phyloP scores from a whole-genome alignment of 2,888 invertebrate genomes.

The Phalangium opilio region DNA sequence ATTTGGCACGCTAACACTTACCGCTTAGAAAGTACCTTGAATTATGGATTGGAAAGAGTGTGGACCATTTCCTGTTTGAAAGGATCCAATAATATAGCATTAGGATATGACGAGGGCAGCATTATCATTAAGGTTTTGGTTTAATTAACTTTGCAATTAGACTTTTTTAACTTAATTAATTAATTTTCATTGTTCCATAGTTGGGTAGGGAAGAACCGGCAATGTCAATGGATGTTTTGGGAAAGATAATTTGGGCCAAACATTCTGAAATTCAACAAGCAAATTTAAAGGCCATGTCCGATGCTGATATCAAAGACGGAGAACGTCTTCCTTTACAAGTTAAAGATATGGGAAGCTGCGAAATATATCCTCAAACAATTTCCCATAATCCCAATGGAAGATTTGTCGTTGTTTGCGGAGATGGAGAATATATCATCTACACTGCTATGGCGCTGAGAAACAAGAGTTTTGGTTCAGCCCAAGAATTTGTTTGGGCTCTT shows the following conservation, averaged over 20 bases:
- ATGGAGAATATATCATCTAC: constrained; percentile 99
- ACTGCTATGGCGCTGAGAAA: constrained; percentile 98
- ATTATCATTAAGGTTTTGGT: constrained; percentile 66
- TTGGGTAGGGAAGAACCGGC: constrained; percentile 97
- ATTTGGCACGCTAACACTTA: constrained; percentile 99
- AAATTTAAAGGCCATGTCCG: constrained; percentile 68
- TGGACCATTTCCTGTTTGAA: constrained; percentile 90
- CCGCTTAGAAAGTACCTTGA: constrained; percentile 83
- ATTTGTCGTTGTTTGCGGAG: constrained; percentile 90
- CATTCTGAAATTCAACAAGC: constrained; percentile 98
- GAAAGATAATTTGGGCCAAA: constrained; percentile 97
- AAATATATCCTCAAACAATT: constrained; percentile 96
- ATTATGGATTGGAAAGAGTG: constrained; percentile 94
- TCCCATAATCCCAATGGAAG: constrained; percentile 97
- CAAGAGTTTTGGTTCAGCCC: constrained; percentile 94
- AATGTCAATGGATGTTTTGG: constrained; percentile 95
- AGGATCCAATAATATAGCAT: constrained; percentile 88
- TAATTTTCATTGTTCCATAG: no score
- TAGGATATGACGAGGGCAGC: constrained; percentile 95
- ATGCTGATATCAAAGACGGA: constrained; percentile 62
- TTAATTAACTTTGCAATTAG: no score
- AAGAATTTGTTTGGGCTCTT: constrained; percentile 97
- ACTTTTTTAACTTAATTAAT: no score
- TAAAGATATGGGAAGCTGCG: constrained; percentile 98
- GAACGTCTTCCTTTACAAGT: constrained; percentile 83